Conservation (phyloP, 1,140 invertebrate species). For the Choristoneura fumiferana region DNA sequence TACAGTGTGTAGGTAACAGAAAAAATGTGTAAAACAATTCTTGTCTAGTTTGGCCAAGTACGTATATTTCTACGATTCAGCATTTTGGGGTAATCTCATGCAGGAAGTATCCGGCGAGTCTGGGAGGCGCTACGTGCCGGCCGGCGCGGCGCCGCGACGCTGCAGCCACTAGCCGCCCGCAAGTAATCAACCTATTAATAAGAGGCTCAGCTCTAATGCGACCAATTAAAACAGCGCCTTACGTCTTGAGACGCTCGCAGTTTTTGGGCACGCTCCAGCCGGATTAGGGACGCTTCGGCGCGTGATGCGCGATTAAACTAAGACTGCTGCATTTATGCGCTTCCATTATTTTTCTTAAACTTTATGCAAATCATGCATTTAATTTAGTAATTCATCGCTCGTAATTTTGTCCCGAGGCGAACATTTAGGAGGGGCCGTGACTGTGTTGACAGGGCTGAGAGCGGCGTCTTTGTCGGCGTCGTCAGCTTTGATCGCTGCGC, state of each 20-base stretch:
- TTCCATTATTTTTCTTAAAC: conserved; percentile 31
- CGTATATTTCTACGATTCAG: too few species aligned
- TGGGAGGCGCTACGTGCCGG: conserved; percentile 39
- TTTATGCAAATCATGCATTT: conserved; percentile 50
- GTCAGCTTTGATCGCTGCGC: conserved; percentile 58
- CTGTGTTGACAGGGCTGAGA: conserved; percentile 60
- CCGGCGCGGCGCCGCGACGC: conserved; percentile 32
- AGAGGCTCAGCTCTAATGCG: conserved; percentile 70
- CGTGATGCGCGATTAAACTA: conserved; percentile 36
- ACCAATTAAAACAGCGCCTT: conserved; percentile 72
- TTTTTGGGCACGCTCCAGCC: conserved; percentile 74
- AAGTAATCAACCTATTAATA: conserved; percentile 77
- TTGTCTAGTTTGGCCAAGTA: too few species aligned
- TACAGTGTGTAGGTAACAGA: too few species aligned
- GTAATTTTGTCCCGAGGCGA: conserved; percentile 58
- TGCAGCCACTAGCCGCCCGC: conserved; percentile 43
- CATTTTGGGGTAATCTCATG: conserved; percentile 1
- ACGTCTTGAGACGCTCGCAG: conserved; percentile 72
- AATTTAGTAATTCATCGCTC: conserved; percentile 53
- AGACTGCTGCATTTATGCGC: conserved; percentile 23
- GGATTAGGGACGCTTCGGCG: conserved; percentile 60
- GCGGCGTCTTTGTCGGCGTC: conserved; percentile 62
- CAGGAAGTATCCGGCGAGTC: not conserved
- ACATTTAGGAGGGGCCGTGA: conserved; percentile 53
- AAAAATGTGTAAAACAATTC: too few species aligned